phyloP scores from a whole-genome alignment of 1,140 invertebrate genomes.

The Sarcophaga peregrina region DNA sequence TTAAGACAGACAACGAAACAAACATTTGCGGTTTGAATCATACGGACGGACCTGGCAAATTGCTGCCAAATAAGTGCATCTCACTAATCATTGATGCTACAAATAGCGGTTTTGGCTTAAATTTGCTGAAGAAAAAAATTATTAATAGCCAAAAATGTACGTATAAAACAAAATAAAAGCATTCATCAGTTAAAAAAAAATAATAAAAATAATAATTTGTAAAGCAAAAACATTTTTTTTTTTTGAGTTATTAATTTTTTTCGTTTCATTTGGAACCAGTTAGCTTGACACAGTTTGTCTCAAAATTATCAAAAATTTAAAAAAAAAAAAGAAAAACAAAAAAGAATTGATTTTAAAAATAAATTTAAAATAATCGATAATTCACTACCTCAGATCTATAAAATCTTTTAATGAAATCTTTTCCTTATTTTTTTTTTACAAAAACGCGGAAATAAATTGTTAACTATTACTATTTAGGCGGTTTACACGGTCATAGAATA shows the following conservation, averaged over 20 bases:
- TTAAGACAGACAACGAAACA: neutral
- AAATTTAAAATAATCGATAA: no score
- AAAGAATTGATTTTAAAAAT: neutral
- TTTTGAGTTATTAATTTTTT: neutral
- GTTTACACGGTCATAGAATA: no score
- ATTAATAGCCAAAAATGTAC: neutral
- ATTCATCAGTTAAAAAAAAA: no score
- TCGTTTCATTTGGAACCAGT: neutral
- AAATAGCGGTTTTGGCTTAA: neutral
- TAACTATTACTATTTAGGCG: no score
- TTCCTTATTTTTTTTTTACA: no score
- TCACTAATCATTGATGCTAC: neutral
- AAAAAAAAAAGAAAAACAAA: neutral
- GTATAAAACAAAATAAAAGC: neutral
- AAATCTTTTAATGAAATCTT: no score
- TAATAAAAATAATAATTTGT: neutral
- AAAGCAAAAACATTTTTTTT: neutral
- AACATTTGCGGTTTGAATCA: neutral
- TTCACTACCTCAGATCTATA: no score
- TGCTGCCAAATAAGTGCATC: neutral
- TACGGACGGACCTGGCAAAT: neutral
- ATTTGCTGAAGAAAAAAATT: neutral
- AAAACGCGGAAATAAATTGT: no score
- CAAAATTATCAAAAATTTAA: neutral
- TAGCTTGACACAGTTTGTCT: neutral